Evolutionary conservation across 2,888 invertebrate species (phyloP).

Genomic region (Synanthedon formicaeformis): DNA sequence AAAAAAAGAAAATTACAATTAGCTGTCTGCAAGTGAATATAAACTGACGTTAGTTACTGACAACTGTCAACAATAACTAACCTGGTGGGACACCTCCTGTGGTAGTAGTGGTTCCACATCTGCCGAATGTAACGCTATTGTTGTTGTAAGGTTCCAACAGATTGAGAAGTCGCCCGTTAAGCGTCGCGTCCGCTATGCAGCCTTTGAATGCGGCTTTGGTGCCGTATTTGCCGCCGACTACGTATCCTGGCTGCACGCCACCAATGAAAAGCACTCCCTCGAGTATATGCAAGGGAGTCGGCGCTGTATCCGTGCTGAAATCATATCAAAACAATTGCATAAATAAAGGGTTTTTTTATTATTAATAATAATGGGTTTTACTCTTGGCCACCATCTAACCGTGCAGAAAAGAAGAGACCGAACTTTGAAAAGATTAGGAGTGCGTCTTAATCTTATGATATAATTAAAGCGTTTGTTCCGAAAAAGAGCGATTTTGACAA

Average conservation of each 20-base stretch:
- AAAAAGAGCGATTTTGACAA: too few relatives aligned
- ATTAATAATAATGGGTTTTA: too few relatives aligned
- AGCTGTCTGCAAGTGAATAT: too few relatives aligned
- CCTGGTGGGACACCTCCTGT: slow-evolving; percentile 48
- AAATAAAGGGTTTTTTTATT: too few relatives aligned
- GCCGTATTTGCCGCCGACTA: slow-evolving; percentile 67
- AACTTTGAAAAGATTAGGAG: too few relatives aligned
- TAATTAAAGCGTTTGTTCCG: too few relatives aligned
- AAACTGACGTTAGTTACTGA: not conserved
- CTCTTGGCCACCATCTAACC: too few relatives aligned
- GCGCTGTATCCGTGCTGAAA: slow-evolving; percentile 63
- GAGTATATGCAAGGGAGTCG: slow-evolving; percentile 72
- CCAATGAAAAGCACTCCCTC: slow-evolving; percentile 86
- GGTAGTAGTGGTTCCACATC: slow-evolving; percentile 38
- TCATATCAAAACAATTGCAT: not conserved
- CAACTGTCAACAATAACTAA: slow-evolving; percentile 8
- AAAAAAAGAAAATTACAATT: not conserved
- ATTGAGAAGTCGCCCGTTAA: slow-evolving; percentile 77
- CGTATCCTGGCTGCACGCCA: slow-evolving; percentile 77
- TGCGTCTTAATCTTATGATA: too few relatives aligned
- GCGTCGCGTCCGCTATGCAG: slow-evolving; percentile 92
- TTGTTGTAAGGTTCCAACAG: slow-evolving; percentile 43
- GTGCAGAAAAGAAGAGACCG: too few relatives aligned
- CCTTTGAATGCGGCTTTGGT: slow-evolving; percentile 80
- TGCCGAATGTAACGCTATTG: slow-evolving; percentile 37